These are phyloP conservation scores for Hyperoplus immaculatus DNA, from an alignment of 2,797 vertebrate species.

Conservation along the genomic window DNA sequence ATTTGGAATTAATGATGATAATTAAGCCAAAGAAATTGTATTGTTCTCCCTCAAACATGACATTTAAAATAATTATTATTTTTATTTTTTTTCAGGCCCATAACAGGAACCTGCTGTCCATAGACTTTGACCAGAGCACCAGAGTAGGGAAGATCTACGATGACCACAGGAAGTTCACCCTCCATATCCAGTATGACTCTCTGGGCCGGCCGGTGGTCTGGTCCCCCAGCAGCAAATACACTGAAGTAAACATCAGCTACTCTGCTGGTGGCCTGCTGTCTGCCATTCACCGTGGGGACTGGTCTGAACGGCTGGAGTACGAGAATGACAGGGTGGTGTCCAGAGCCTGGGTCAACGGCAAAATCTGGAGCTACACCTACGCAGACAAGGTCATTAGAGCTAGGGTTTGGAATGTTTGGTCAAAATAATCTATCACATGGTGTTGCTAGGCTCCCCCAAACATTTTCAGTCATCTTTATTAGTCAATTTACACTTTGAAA, in stretches of 20 bases:
- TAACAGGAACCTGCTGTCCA: constrained; percentile 97
- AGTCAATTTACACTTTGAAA: too few species aligned
- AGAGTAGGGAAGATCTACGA: constrained; percentile 98
- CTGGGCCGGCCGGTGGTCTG: constrained; percentile 93
- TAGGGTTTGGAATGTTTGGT: too few species aligned
- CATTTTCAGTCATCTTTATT: too few species aligned
- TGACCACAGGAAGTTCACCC: constrained; percentile 98
- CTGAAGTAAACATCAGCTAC: constrained; percentile 96
- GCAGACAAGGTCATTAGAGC: constrained; percentile 85
- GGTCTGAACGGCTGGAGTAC: constrained; percentile 97
- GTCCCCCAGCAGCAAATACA: constrained; percentile 97
- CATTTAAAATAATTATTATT: neutral
- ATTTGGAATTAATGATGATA: constrained; percentile 44
- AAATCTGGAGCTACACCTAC: constrained; percentile 99
- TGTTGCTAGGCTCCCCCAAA: too few species aligned
- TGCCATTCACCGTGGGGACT: constrained; percentile 95
- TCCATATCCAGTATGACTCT: constrained; percentile 95
- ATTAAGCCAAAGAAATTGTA: constrained; percentile 37
- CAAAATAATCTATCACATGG: too few species aligned
- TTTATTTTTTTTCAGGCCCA: constrained; percentile 87
- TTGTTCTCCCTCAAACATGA: constrained; percentile 10
- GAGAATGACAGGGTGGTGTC: constrained; percentile 94
- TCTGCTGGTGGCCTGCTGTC: constrained; percentile 91
- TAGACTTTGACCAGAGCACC: constrained; percentile 96
- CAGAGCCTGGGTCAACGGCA: constrained; percentile 96